Evolutionary conservation across 2,888 invertebrate genomes (phyloP), one percentile per base, ranked within the genome.

Genomic region (Pachymerium ferrugineum): DNA sequence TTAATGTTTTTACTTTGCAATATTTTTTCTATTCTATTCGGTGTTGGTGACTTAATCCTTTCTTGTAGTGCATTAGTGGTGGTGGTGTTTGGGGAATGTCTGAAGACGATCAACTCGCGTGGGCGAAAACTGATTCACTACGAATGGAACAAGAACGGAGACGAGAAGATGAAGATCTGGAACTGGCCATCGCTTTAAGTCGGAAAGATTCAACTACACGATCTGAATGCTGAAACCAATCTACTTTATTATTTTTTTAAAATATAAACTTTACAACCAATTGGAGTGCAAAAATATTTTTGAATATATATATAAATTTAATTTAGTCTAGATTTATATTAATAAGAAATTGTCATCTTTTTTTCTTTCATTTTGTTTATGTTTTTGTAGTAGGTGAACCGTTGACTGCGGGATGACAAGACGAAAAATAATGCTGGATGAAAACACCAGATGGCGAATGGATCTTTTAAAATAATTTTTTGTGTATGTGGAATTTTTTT

Each of bases 111-210:
- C 90, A 90, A 82, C 82, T 89, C 80, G 89, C 88, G 19, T 90
- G 90, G 90, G 91, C 90, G 3, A 88, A 88, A 14, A 85, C 86
- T 30, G 89, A 90, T 80, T 90, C 90, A 77, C 81, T 87, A 74
- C 84, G 86, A 31, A 82, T 88, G 42, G 88, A 90, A 80, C 87
- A 86, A 75, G 87, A 88, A 78, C 85, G 88, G 16, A 86, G 86
- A 76, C 87, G 85, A 76, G 91, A 91, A 80, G 88, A 90, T 76
- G 88, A 87, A n/a, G 91, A 91, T 79, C 83, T 91, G 73, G 89
- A 89, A 79, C 85, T 89, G 38, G 91, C 90, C 0, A 83, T 91
- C 72, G 89, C 88, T 75, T 84, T 91, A 75, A 90, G 90, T 78
- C 86, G 85, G 79, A 38, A 38, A 38, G 8, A 38, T n/a, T 12